phyloP scores from a whole-genome alignment of 2,797 vertebrate species.

The Sebastes steindachneri region DNA sequence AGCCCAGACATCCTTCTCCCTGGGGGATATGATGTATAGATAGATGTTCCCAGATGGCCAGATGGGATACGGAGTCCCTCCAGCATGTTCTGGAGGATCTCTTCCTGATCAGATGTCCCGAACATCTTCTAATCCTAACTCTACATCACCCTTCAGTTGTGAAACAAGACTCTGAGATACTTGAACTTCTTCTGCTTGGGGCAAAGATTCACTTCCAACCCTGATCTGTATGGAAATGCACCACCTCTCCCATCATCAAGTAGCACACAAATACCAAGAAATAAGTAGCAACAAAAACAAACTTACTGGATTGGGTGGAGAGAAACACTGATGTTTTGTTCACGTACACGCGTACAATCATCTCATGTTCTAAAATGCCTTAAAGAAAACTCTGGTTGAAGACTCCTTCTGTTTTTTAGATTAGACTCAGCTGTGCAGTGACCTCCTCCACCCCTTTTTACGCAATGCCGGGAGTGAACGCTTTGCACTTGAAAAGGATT shows the following conservation, averaged over 20 bases:
- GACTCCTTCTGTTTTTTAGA: conserved; percentile 16
- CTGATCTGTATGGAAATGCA: background rate
- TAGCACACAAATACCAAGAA: background rate
- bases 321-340: background rate
- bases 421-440: conserved; percentile 18
- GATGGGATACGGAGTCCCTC: conserved; percentile 6
- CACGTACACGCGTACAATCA: background rate
- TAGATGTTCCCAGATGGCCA: conserved; percentile 18
- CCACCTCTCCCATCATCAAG: background rate
- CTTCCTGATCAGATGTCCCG: background rate
- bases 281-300: background rate
- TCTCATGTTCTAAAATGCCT: background rate
- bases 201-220: background rate
- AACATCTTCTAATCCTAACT: background rate
- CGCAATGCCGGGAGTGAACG: background rate
- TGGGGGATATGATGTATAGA: background rate
- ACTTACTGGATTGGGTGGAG: background rate
- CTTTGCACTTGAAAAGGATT: conserved; percentile 56
- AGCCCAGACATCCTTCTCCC: background rate
- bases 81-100: background rate
- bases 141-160: background rate
- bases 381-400: background rate
- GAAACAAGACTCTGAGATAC: background rate
- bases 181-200: background rate
- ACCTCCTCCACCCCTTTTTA: conserved; percentile 37